Evolutionary conservation across 92 coral and sea anemone species (phyloP), one percentile per base, ranked within the genome.

Genomic region (Epizoanthus scotinus): DNA sequence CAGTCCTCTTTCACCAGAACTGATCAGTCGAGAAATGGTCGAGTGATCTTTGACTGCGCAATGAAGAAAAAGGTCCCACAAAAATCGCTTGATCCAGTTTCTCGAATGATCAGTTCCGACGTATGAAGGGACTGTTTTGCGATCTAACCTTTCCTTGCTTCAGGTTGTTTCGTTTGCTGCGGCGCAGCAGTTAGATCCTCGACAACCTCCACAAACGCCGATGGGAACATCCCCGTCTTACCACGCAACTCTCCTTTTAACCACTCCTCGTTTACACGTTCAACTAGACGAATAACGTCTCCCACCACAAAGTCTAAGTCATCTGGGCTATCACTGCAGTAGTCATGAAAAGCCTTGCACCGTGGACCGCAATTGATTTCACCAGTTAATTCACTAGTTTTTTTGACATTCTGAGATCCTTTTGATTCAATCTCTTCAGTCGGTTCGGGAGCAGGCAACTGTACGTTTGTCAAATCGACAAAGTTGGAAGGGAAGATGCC

Each of bases 241-340:
- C 93, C 91, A 78, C 86, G 82, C 22, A 87, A 22, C 55, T 91
- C 87, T 29, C 99, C 99, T 73, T 89, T 87, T 20, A 93, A 28
- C 99, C 99, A 95, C 31, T 95, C 99, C n/a, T 67, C 79, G 70
- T 91, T 83, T 31, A 93, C 63, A 83, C 90, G 88, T 78, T 91
- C 91, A 10, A 56, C 66, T 13, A 95, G 71, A 56, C 67, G 58
- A 68, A 95, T 95, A 27, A 90, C 65, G 63, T 93, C 95, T 56
- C 92, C 94, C 6, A 71, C 71, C 25, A 53, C 55, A 71, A 95
- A 95, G 26, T 89, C 83, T 66, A 95, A 85, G 67, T 95, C 99
- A 18, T 63, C 90, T 26, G 86, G 78, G 34, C 82, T 83, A 54
- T 86, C 94, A 21, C 89, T 81, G 83, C 78, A 63, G 60, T 89